A percentile compares a stretch with the other conserved stretches of the same genome.
These are phyloP conservation scores for Cossypha heuglini DNA, from an alignment of 2,797 vertebrate species.

Conservation along the genomic window DNA sequence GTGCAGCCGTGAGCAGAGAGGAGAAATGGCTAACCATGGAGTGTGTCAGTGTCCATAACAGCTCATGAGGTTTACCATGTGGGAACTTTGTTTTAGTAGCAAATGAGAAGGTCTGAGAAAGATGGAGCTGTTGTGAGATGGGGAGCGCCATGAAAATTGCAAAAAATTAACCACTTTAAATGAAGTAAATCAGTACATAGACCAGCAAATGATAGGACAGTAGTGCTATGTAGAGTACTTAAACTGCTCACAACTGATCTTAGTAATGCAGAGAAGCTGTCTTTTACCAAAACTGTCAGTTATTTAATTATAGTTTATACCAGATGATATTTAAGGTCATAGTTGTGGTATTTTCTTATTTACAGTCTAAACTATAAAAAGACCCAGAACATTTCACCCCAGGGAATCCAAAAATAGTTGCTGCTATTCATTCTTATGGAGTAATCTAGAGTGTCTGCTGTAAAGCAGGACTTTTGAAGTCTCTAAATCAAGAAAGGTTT, in stretches of 20 bases:
- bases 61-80: not conserved
- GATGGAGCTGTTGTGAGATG: not conserved
- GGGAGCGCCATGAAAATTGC: not conserved
- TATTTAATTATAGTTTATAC: slow-evolving; percentile 58
- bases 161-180: not conserved
- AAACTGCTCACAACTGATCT: not conserved
- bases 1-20: not conserved
- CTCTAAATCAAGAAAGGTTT: slow-evolving; percentile 18
- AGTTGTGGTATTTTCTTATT: slow-evolving; percentile 54
- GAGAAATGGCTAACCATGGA: not conserved
- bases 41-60: not conserved
- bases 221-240: not conserved
- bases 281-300: slow-evolving; percentile 37
- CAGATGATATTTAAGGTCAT: slow-evolving; percentile 47
- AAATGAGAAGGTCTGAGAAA: not conserved
- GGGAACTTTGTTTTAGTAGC: not conserved
- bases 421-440: not conserved
- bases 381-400: not conserved
- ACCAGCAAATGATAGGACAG: not conserved
- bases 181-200: not conserved
- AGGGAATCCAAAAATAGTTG: not conserved
- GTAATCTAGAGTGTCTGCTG: not conserved
- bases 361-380: slow-evolving; percentile 47
- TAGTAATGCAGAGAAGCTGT: not conserved
- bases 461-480: not conserved